Evolutionary conservation across 2,113 vertebrate genomes (phyloP).

Genomic region (Protomyctophum bolini): DNA sequence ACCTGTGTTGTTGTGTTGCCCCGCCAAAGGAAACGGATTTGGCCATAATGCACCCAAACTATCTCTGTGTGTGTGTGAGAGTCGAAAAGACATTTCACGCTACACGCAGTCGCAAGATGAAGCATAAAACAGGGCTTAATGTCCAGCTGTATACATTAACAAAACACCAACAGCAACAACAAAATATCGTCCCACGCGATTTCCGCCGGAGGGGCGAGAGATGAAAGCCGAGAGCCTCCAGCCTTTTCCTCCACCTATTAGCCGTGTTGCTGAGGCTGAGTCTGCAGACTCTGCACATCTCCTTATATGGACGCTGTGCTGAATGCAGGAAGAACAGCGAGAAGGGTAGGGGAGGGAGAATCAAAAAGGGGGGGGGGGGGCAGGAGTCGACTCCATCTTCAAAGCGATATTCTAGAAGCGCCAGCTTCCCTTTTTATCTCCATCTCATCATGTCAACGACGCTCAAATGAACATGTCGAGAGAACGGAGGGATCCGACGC

Average conservation of each 20-base stretch:
- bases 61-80: too few relatives aligned
- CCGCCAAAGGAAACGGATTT: too few relatives aligned
- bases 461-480: conserved; percentile 63
- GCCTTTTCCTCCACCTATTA: conserved; percentile 47
- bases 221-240: conserved; percentile 52
- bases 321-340: conserved; percentile 58
- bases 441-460: conserved; percentile 71
- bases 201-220: conserved; percentile 50
- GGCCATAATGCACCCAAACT: too few relatives aligned
- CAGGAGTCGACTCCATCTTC: conserved; percentile 73
- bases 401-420: conserved; percentile 76
- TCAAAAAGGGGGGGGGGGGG: conserved; percentile 48
- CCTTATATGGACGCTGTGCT: conserved; percentile 57
- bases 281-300: too few relatives aligned
- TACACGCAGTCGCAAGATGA: background rate
- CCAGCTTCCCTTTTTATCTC: conserved; percentile 73
- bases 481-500: conserved; percentile 57
- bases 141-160: conserved; percentile 51
- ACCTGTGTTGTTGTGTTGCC: too few relatives aligned
- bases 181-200: conserved; percentile 23
- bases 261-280: conserved; percentile 67
- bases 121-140: conserved; percentile 33
- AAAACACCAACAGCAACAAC: conserved; percentile 52
- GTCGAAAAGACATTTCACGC: too few relatives aligned
- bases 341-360: conserved; percentile 31